Evolutionary conservation across 2,113 vertebrate genomes (phyloP), one percentile per base, ranked within the genome.

Genomic region (Phaethornis superciliosus): DNA sequence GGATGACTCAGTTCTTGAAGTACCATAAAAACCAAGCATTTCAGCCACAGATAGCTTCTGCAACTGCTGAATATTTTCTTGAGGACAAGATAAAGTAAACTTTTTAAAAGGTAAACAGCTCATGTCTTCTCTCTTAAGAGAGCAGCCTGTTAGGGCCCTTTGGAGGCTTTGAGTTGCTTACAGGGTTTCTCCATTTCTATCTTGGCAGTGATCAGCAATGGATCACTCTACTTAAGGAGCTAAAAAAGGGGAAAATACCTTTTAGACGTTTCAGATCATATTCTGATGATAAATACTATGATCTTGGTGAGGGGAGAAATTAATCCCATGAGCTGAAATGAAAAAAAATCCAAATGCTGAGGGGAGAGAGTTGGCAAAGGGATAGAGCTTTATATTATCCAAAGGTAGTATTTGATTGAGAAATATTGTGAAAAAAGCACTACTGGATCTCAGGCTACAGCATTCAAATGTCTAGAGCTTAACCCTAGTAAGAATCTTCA

Each of bases 391-490:
- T 87, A 76, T 70, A 46, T 88, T 87, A 63, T 23, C 75, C 49
- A 63, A 75, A 81, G 60, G 37, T 72, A 18, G 35, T 81, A 35
- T 81, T 77, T 72, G 28, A 55, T 28, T 59, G 65, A 33, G 35
- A 93, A 95, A 82, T 63, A 89, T 30, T 80, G 35, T 2, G 4
- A 94, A 51, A 79, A 81, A 92, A 60, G 26, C 9, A n/a, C 65
- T 63, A 18, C 64, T 76, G 44, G 70, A 91, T 64, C 49, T 37
- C 40, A 71, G 42, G 33, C 42, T 75, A 63, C 21, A 78, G 64
- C 33, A 78, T 55, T 76, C n/a, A 63, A 33, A 59, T 67, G 95
- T 65, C 82, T 35, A 83, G 51, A 94, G 32, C 55, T 0, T 46
- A 64, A 77, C 30, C 26, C 28, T 83, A 32, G 23, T 55, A 80